Conservation (phyloP, 2,113 vertebrate species). For the Megaleporinus macrocephalus region DNA sequence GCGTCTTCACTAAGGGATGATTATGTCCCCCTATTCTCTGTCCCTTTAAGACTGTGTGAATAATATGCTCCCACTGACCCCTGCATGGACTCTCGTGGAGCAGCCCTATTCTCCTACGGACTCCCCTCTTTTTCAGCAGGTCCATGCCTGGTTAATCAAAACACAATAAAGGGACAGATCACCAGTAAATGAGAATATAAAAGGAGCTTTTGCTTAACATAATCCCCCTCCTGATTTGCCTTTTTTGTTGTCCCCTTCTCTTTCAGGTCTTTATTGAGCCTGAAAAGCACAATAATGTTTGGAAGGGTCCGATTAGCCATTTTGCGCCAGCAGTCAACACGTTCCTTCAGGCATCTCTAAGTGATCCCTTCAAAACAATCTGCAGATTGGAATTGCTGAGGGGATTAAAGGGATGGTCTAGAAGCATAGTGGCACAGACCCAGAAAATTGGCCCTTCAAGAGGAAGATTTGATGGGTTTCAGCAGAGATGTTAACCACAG, state of each 20-base stretch:
- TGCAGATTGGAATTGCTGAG: conserved; percentile 58
- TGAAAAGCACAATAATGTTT: conserved; percentile 58
- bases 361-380: conserved; percentile 58
- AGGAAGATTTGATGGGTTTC: conserved; percentile 44
- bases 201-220: conserved; percentile 63
- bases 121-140: conserved; percentile 42
- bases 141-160: conserved; percentile 59
- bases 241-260: conserved; percentile 56
- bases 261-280: conserved; percentile 42
- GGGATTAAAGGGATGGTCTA: conserved; percentile 53
- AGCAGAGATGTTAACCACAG: conserved; percentile 45
- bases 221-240: conserved; percentile 55
- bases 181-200: conserved; percentile 62
- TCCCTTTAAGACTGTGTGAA: conserved; percentile 64
- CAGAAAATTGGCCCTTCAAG: conserved; percentile 40
- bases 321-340: conserved; percentile 57
- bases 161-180: conserved; percentile 58
- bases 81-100: conserved; percentile 38
- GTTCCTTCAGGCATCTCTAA: conserved; percentile 59
- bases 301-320: conserved; percentile 55
- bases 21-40: conserved; percentile 58
- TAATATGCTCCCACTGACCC: conserved; percentile 60
- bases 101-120: conserved; percentile 38
- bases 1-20: conserved; percentile 60
- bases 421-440: conserved; percentile 28